Evolutionary conservation across 2,888 invertebrate species (phyloP).

Genomic region (Polia nebulosa): DNA sequence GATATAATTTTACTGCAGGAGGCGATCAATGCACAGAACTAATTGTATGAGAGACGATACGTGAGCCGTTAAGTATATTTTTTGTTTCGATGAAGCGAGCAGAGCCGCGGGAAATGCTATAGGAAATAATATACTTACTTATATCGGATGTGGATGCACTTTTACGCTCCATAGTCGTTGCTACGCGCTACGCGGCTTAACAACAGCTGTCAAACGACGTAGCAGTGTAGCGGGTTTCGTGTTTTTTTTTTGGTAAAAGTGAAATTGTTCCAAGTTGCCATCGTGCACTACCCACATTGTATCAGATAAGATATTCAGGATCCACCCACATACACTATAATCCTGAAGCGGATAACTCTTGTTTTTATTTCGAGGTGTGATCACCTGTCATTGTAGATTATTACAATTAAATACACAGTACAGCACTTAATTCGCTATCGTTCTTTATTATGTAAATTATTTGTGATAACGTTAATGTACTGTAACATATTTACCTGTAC

Average conservation of each 20-base stretch:
- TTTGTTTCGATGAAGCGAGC: conserved; percentile 35
- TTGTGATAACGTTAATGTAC: neutral
- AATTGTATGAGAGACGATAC: conserved; percentile 14
- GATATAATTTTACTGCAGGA: conserved; percentile 14
- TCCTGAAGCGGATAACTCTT: too few species aligned
- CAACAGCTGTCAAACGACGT: conserved; percentile 29
- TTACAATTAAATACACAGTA: neutral
- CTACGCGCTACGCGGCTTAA: conserved; percentile 38
- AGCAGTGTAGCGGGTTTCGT: conserved; percentile 31
- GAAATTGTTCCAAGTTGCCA: neutral
- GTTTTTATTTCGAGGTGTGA: neutral
- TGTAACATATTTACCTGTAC: neutral
- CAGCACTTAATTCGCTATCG: neutral
- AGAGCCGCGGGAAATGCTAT: conserved; percentile 23
- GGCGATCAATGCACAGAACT: conserved; percentile 23
- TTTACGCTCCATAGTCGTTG: conserved; percentile 23
- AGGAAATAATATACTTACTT: too few species aligned
- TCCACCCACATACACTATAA: neutral
- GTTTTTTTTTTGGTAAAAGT: neutral
- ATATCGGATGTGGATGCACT: conserved; percentile 25
- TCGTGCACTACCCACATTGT: neutral
- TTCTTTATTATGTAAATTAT: neutral
- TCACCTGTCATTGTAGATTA: neutral
- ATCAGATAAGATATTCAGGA: too few species aligned
- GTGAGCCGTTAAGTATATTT: conserved; percentile 23